These are phyloP conservation scores for Lymantria monacha DNA, from an alignment of 2,888 invertebrate species.

Conservation along the genomic window DNA sequence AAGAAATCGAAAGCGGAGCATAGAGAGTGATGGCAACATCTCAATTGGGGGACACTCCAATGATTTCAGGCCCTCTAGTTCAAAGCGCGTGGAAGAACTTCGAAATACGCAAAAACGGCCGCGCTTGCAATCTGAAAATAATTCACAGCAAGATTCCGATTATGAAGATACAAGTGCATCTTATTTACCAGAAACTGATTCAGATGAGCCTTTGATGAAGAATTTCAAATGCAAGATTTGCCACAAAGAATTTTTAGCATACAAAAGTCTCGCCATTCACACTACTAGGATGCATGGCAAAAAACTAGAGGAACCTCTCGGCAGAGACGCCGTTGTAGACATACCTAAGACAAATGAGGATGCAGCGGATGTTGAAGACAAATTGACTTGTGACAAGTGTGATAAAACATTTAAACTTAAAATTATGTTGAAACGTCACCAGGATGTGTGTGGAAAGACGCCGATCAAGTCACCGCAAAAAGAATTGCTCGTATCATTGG, in stretches of 20 bases:
- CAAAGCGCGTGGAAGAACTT: constrained; percentile 64
- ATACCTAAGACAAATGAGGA: constrained; percentile 43
- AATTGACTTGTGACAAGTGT: constrained; percentile 62
- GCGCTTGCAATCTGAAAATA: constrained; percentile 39
- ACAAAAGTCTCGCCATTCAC: constrained; percentile 47
- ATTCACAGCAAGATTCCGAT: constrained; percentile 56
- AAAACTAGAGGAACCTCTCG: constrained; percentile 12
- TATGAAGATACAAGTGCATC: constrained; percentile 63
- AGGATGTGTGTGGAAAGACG: constrained; percentile 49
- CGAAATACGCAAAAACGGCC: constrained; percentile 51
- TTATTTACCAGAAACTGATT: constrained; percentile 63
- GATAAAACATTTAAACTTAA: constrained; percentile 71
- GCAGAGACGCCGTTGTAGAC: constrained; percentile 25
- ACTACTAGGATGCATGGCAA: constrained; percentile 45
- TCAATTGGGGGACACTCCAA: constrained; percentile 57
- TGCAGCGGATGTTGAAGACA: constrained; percentile 53
- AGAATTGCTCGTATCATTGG: constrained; percentile 58
- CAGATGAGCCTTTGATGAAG: constrained; percentile 57
- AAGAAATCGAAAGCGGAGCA: constrained; percentile 60
- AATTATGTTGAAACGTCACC: constrained; percentile 74
- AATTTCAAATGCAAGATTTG: constrained; percentile 57
- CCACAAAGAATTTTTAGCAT: constrained; percentile 47
- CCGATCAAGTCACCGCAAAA: constrained; percentile 49
- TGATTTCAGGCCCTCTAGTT: constrained; percentile 50
- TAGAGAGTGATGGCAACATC: constrained; percentile 57